Conservation (phyloP, 2,888 invertebrate genomes). For the Idaea dimidiata region DNA sequence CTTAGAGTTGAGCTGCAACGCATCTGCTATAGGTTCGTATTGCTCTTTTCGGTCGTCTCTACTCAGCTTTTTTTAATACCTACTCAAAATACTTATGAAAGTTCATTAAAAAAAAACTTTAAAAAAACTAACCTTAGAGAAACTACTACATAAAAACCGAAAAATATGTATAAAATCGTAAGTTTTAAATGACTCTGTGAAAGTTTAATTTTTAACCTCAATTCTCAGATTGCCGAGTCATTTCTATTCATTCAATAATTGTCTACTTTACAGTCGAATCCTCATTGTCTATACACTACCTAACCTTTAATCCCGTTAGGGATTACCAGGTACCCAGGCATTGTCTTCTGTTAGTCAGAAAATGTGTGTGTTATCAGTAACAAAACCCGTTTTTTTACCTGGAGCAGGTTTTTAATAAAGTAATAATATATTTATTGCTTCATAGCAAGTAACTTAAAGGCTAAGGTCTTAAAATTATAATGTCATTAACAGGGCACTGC, state of each 20-base stretch:
- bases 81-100: too few species aligned
- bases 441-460: too few species aligned
- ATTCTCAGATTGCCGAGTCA: not conserved
- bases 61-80: too few species aligned
- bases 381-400: not conserved
- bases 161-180: not conserved
- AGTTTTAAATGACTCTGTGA: not conserved
- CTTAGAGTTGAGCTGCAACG: too few species aligned
- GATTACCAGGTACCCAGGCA: not conserved
- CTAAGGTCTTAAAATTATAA: too few species aligned
- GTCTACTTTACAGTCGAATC: not conserved
- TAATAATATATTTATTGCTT: too few species aligned
- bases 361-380: not conserved
- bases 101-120: too few species aligned
- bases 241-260: not conserved
- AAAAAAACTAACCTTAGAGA: too few species aligned
- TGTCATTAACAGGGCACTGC: too few species aligned
- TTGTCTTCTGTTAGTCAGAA: not conserved
- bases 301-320: not conserved
- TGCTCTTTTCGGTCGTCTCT: too few species aligned
- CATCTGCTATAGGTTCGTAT: too few species aligned
- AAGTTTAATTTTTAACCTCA: not conserved
- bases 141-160: too few species aligned
- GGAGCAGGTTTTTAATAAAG: not conserved
- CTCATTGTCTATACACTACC: not conserved